Base-by-base conservation (phyloP, 2,797 vertebrate genomes). In the Rhinichthys osculus region DNA sequence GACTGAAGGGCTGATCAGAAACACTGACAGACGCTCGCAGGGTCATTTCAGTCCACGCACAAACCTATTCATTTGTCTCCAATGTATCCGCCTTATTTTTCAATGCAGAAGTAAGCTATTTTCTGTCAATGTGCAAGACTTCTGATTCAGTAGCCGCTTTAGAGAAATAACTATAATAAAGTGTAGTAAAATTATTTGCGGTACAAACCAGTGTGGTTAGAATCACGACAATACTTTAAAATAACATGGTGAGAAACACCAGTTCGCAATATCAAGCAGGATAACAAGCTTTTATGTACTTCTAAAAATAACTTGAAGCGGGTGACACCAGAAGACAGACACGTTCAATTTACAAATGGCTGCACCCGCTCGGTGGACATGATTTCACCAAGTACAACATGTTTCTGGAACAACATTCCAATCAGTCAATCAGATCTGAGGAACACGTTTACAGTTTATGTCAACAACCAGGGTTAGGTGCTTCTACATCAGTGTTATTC, bases 1-100 rank as follows among this genome's bases (percentile, higher is more conserved):
- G 72, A 66, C 33, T 82, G 66, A 88, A 85, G 67, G 64, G 57
- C 62, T 27, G 69, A 52, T 80, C 81, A 66, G 40, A 40, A 77
- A 8, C 2, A 3, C 77, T 57, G 71, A 72, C 77, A 42, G 47
- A 44, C 11, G 0, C 67, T 81, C 35, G 1, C 23, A 7, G 19
- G 44, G 47, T n/a, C 19, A 70, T 80, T 84, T 73, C 27, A 73
- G 86, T 83, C 33, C 52, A 71, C 35, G 33, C 64, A 70, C 71
- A 70, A 84, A 87, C 67, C 27, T 38, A 66, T 77, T 84, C 10
- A 70, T 27, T 77, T 64, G 5, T 38, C 72, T 47, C 33, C 23
- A n/a, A 23, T 44, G 16, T 50, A 30, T 64, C 27, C 0, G 7
- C 27, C 62, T 64, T 33, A 7, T 33, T 33, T 33, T 33, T 17